These are phyloP conservation scores for Illadopsis cleaveri DNA, from an alignment of 2,113 vertebrate species.

Conservation along the genomic window DNA sequence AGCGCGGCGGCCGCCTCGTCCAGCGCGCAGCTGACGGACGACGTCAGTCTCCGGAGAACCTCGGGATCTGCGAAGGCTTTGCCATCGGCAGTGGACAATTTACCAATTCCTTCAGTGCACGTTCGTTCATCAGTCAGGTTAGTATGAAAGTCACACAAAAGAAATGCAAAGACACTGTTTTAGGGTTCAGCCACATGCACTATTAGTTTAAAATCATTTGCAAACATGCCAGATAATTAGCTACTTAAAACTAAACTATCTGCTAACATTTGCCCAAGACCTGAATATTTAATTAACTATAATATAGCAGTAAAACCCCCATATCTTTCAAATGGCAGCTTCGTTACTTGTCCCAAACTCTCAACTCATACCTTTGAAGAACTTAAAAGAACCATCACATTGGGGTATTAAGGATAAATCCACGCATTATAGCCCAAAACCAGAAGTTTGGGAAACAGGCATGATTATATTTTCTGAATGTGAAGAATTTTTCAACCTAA, in stretches of 20 bases:
- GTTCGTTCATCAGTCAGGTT: constrained; percentile 73
- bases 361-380: neutral
- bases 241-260: neutral
- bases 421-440: neutral
- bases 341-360: neutral
- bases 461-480: neutral
- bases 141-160: constrained; percentile 70
- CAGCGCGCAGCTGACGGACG: constrained; percentile 97
- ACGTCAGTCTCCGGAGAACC: constrained; percentile 95
- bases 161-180: constrained; percentile 69
- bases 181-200: constrained; percentile 70
- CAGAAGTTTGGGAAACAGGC: neutral
- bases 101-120: constrained; percentile 91
- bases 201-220: constrained; percentile 53
- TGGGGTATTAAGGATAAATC: neutral
- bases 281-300: neutral
- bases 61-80: constrained; percentile 99
- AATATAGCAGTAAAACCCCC: neutral
- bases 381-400: neutral
- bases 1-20: constrained; percentile 97
- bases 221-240: constrained; percentile 50
- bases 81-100: constrained; percentile 99
- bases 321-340: neutral
- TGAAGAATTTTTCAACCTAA: neutral
- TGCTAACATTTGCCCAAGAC: neutral